These are phyloP conservation scores for Ramphastos sulfuratus DNA, from an alignment of 2,113 vertebrate species.

Conservation along the genomic window DNA sequence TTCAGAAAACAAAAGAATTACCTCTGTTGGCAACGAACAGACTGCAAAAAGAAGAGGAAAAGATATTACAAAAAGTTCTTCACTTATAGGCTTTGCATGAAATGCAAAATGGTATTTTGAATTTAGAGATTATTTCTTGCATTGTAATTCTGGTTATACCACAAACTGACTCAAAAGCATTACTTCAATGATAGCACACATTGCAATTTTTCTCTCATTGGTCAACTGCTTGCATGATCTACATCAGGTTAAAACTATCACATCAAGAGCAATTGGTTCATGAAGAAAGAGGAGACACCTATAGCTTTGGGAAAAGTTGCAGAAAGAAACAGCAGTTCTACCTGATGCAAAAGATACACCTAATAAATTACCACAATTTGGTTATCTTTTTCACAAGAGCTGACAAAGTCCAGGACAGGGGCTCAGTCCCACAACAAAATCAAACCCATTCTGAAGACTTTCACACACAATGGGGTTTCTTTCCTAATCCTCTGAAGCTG, in stretches of 20 bases:
- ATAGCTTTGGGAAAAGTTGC: neutral
- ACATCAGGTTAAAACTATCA: neutral
- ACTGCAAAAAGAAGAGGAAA: constrained; percentile 61
- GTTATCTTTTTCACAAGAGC: neutral
- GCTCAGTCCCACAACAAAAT: neutral
- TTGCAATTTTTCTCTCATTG: neutral
- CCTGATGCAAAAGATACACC: neutral
- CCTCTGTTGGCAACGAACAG: constrained; percentile 85
- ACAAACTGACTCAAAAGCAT: neutral
- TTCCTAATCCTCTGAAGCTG: neutral
- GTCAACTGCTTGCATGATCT: neutral
- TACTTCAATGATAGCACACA: neutral
- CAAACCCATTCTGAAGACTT: neutral
- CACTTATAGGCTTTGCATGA: neutral
- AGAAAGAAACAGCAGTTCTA: neutral
- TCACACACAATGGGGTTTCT: neutral
- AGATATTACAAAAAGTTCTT: neutral
- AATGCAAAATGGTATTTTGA: neutral
- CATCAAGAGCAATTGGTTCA: neutral
- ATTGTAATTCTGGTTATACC: neutral
- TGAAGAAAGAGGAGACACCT: neutral
- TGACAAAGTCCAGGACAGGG: neutral
- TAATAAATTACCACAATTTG: neutral
- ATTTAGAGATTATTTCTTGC: neutral
- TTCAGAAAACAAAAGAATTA: constrained; percentile 1